Base-by-base conservation (phyloP, 2,797 vertebrate genomes). In the Karalla daura region DNA sequence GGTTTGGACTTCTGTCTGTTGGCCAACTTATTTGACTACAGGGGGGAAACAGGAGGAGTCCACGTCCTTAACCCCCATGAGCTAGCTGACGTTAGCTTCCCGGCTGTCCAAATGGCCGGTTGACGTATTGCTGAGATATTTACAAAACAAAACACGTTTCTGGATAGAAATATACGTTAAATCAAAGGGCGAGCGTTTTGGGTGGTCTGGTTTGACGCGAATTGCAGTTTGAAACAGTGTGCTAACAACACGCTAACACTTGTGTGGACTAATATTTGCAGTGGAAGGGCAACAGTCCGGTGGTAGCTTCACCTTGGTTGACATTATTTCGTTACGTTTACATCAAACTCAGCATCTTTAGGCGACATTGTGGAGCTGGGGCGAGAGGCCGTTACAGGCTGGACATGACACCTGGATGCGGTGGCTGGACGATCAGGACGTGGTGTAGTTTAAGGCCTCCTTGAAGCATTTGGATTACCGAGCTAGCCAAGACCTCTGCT, bases 371-470 rank as follows among this genome's bases (percentile, higher is more conserved):
- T 44, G 8, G 11, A 58, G 24, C 12, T 33, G 15, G 61, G 28
- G 39, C 7, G 1, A 46, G 30, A 74, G 47, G 43, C 46, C 63
- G 51, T 55, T 52, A 24, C 55, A 53, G 49, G 21, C 35, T 58
- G 27, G 36, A 18, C 53, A 71, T 64, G 66, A 74, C 75, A 84
- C 54, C 70, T 82, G 69, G 43, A 67, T 63, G 27, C 53, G 74
- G 20, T 61, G 44, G 54, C 73, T 67, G 65, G 83, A 17, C 79
- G 78, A 84, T 83, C 69, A 53, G 68, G 76, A 77, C 79, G 78
- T 89, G 79, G 73, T 90, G 89, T 84, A 80, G 81, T 83, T 80
- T 37, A 78, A n/a, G 90, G 90, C 88, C 88, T 90, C 65, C 81
- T 74, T 45, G 27, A 54, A 63, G 75, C 84, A 70, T 80, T 84